A percentile compares a stretch with the other conserved stretches of the same genome.
Evolutionary conservation across 2,888 invertebrate genomes (phyloP).

Genomic region (Tortricodes alternella): DNA sequence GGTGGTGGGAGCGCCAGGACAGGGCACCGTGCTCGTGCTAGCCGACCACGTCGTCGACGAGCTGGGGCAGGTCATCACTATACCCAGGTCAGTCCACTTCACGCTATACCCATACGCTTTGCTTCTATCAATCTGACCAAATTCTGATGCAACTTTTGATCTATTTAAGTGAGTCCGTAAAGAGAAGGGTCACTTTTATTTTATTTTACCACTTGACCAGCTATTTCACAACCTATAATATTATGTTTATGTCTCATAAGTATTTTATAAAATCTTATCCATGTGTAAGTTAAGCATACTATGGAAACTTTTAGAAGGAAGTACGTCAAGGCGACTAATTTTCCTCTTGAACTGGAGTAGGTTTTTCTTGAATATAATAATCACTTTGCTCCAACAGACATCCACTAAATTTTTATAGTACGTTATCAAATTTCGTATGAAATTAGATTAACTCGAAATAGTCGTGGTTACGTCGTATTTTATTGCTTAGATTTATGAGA

Average conservation of each 20-base stretch:
- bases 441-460: slow-evolving; percentile 39
- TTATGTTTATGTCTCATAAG: too few relatives aligned
- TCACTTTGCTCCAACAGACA: not conserved
- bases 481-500: slow-evolving; percentile 54
- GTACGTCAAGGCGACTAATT: too few relatives aligned
- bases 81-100: slow-evolving; percentile 79
- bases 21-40: slow-evolving; percentile 86
- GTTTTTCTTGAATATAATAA: not conserved
- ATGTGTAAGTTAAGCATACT: too few relatives aligned
- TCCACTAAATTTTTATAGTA: slow-evolving; percentile 17
- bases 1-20: slow-evolving; percentile 76
- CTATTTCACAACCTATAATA: too few relatives aligned
- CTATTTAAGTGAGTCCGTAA: slow-evolving; percentile 4
- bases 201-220: too few relatives aligned
- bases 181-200: too few relatives aligned
- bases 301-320: too few relatives aligned
- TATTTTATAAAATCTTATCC: too few relatives aligned
- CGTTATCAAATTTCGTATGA: slow-evolving; percentile 38
- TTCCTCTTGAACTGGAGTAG: too few relatives aligned
- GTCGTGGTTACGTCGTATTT: slow-evolving; percentile 47
- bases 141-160: slow-evolving; percentile 21
- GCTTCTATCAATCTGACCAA: not conserved
- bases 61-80: slow-evolving; percentile 85
- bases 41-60: slow-evolving; percentile 89
- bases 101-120: not conserved